Evolutionary conservation across 2,888 invertebrate genomes (phyloP).

Genomic region (Nomada goodeniana): DNA sequence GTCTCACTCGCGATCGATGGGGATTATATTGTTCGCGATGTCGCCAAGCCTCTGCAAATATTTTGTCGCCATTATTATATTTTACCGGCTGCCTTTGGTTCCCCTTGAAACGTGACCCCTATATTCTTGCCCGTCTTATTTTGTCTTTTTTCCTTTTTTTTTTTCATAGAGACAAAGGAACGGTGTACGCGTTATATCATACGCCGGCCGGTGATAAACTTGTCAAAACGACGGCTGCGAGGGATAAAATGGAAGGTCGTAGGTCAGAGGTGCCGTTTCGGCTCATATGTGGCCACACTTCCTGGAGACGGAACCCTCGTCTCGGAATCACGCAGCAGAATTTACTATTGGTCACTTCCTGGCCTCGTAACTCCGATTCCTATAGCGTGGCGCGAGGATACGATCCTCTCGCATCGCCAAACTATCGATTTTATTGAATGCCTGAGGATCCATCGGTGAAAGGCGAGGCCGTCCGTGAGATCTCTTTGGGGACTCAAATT

Average conservation of each 20-base stretch:
- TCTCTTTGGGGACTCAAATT: conserved; percentile 22
- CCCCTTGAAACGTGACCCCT: too few species aligned
- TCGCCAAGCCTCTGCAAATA: too few species aligned
- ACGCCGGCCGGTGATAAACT: conserved; percentile 50
- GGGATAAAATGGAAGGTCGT: conserved; percentile 32
- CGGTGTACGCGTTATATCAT: conserved; percentile 10
- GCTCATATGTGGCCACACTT: conserved; percentile 50
- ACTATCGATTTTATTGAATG: conserved; percentile 33
- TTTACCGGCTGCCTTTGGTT: too few species aligned
- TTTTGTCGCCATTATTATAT: too few species aligned
- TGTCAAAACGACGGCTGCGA: conserved; percentile 12
- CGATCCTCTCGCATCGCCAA: background rate
- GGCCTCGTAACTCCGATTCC: conserved; percentile 30
- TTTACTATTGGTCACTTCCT: conserved; percentile 64
- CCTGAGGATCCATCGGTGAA: background rate
- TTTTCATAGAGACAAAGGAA: conserved; percentile 23
- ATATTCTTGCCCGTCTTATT: background rate
- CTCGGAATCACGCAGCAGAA: conserved; percentile 55
- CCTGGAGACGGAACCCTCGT: conserved; percentile 44
- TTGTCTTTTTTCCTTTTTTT: background rate
- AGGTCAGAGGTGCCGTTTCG: conserved; percentile 46
- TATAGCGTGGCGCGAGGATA: background rate
- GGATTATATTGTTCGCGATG: too few species aligned
- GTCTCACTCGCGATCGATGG: too few species aligned
- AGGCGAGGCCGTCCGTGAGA: background rate